A percentile compares a stretch with the other conserved stretches of the same genome.
Conservation (phyloP, 2,113 vertebrate species). For the Phrynosoma blainvillii region DNA sequence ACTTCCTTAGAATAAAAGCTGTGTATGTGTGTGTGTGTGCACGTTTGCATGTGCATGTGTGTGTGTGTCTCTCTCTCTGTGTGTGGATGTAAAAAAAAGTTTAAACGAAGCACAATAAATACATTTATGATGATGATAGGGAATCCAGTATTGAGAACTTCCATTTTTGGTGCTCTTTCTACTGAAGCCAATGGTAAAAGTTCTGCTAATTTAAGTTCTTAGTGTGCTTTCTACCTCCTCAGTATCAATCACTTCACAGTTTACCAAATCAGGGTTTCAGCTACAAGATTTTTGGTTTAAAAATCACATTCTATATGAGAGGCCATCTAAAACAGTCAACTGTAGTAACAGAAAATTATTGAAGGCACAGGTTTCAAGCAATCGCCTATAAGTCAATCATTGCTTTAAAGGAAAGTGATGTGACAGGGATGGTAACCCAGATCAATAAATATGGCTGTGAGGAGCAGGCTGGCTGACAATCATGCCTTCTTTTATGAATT, state of each 20-base stretch:
- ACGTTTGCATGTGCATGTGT: neutral
- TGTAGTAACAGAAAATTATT: slow-evolving; percentile 31
- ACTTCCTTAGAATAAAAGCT: neutral
- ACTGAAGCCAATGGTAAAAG: slow-evolving; percentile 42
- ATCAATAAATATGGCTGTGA: slow-evolving; percentile 21
- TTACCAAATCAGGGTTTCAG: slow-evolving; percentile 33
- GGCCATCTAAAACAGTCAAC: slow-evolving; percentile 5
- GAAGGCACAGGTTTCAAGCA: slow-evolving; percentile 19
- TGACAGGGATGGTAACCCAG: slow-evolving; percentile 21
- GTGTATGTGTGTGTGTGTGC: neutral
- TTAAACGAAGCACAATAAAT: neutral
- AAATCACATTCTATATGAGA: slow-evolving; percentile 5
- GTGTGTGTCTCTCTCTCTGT: too few relatives aligned
- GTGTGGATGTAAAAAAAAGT: neutral
- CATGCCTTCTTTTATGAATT: slow-evolving; percentile 28
- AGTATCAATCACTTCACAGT: slow-evolving; percentile 45
- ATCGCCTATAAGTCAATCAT: neutral
- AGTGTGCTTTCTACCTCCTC: slow-evolving; percentile 40
- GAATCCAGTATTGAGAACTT: neutral
- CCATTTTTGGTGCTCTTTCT: slow-evolving; percentile 3
- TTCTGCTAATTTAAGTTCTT: neutral
- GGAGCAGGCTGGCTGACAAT: slow-evolving; percentile 38
- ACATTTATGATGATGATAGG: neutral
- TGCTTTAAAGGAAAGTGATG: slow-evolving; percentile 16
- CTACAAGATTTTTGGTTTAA: neutral